phyloP scores from a whole-genome alignment of 2,888 invertebrate genomes.

The Synanthedon myopaeformis region DNA sequence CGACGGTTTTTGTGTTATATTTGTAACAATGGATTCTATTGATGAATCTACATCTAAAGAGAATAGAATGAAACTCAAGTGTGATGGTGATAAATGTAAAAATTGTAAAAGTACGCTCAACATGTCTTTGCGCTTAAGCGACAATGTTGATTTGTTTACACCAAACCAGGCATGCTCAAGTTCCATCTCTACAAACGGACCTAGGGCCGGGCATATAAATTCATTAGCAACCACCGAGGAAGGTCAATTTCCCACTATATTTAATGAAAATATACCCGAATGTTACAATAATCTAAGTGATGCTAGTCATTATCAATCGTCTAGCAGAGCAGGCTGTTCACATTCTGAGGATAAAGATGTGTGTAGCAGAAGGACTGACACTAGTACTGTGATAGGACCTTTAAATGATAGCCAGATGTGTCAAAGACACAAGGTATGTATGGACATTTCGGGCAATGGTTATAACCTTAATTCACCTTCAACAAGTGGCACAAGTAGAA shows the following conservation, averaged over 20 bases:
- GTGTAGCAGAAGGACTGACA: constrained; percentile 13
- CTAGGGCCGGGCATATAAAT: constrained; percentile 22
- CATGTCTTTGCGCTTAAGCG: constrained; percentile 20
- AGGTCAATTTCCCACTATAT: constrained; percentile 15
- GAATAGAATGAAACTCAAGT: constrained; percentile 29
- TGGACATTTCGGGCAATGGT: constrained; percentile 28
- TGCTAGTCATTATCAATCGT: constrained; percentile 17
- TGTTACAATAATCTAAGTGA: constrained; percentile 16
- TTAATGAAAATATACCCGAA: constrained; percentile 21
- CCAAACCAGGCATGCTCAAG: constrained; percentile 31
- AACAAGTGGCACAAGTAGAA: constrained; percentile 40
- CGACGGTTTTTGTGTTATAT: constrained; percentile 36
- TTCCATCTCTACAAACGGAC: constrained; percentile 34
- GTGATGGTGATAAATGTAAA: constrained; percentile 31
- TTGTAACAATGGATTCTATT: constrained; percentile 50
- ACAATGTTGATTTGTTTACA: constrained; percentile 37
- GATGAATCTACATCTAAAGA: constrained; percentile 33
- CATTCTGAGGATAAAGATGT: constrained; percentile 18
- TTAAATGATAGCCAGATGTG: constrained; percentile 27
- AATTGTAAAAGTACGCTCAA: constrained; percentile 25
- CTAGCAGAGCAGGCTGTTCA: constrained; percentile 22
- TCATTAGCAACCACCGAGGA: constrained; percentile 23
- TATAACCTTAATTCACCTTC: constrained; percentile 31
- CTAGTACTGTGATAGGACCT: constrained; percentile 14
- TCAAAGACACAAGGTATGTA: constrained; percentile 38